Evolutionary conservation across 1,140 invertebrate species (phyloP), one percentile per base, ranked within the genome.

Genomic region (Drosophila novamexicana): DNA sequence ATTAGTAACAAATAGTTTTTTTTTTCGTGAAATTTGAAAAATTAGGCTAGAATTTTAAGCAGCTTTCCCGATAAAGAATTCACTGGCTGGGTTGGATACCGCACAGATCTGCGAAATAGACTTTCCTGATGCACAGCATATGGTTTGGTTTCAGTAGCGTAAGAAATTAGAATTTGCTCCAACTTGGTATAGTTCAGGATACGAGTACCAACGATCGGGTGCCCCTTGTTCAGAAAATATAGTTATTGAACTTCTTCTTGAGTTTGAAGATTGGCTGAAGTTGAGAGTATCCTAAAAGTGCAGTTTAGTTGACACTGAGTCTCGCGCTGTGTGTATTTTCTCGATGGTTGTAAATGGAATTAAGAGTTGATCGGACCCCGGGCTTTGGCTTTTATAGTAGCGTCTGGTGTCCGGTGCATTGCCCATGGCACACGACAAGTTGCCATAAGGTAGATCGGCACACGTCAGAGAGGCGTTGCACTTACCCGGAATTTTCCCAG

Each of bases 11-110:
- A 49, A 54, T 6, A 53, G 18, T 18, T 18, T 53, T 14, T 39
- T 12, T 22, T 6, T 29, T 29, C 2, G 18, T 0, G 29, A 1
- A 18, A 12, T 61, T 59, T 49, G 18, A 1, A 6, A 42, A 32
- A 36, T 82, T 88, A 88, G 0, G 72, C 7, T 44, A 86, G 40
- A 58, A 86, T 77, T 39, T 86, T 86, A 8, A 86, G 76, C 16
- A 88, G 1, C 50, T 86, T 86, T 6, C 49, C 83, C 40, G 83
- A 77, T 5, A 86, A 72, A 61, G 64, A 68, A 44, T 82, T 82
- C 7, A 86, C 76, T 68, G 83, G 76, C 49, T 88, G 72, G 63
- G 63, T 47, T 52, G 42, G 36, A 18, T 40, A 32, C 49, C 59
- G 57, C 5, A 52, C 64, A n/a, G 1, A 18, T 7, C 54, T 52